These are phyloP conservation scores for Agapornis canus DNA, from an alignment of 2,797 vertebrate species.

Conservation along the genomic window DNA sequence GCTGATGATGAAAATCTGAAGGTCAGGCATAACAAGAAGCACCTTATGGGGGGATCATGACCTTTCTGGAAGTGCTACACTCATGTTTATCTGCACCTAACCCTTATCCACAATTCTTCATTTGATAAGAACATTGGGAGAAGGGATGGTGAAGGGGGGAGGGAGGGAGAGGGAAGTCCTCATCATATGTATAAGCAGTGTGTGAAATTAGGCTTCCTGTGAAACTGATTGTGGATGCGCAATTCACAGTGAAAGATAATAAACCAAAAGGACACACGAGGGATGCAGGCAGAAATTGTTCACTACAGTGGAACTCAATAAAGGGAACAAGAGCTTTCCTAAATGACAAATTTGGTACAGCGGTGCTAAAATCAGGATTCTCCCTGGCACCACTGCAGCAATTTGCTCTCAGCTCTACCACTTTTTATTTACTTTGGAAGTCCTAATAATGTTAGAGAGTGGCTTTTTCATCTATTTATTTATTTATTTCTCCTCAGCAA, in stretches of 20 bases:
- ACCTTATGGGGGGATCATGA: conserved; percentile 94
- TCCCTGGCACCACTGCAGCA: conserved; percentile 64
- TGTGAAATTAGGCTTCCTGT: conserved; percentile 91
- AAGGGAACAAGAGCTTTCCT: conserved; percentile 81
- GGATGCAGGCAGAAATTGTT: conserved; percentile 83
- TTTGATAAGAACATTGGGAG: conserved; percentile 92
- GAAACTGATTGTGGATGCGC: conserved; percentile 92
- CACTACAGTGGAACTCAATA: conserved; percentile 83
- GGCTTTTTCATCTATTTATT: conserved; percentile 68
- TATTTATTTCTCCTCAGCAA: conserved; percentile 50
- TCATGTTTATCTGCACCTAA: conserved; percentile 99
- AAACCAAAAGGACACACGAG: conserved; percentile 91
- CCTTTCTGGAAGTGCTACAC: conserved; percentile 93
- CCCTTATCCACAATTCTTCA: conserved; percentile 98
- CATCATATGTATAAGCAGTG: conserved; percentile 86
- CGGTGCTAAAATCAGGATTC: conserved; percentile 77
- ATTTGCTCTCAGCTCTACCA: conserved; percentile 68
- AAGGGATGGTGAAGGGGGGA: conserved; percentile 16
- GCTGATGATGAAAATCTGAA: conserved; percentile 99
- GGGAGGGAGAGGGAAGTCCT: conserved; percentile 70
- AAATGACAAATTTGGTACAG: conserved; percentile 83
- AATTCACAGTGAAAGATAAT: conserved; percentile 92
- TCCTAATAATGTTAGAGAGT: conserved; percentile 69
- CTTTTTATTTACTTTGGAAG: conserved; percentile 81
- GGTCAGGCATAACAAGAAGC: conserved; percentile 98